Evolutionary conservation across 2,797 vertebrate genomes (phyloP).

Genomic region (Triplophysa yarkandensis): DNA sequence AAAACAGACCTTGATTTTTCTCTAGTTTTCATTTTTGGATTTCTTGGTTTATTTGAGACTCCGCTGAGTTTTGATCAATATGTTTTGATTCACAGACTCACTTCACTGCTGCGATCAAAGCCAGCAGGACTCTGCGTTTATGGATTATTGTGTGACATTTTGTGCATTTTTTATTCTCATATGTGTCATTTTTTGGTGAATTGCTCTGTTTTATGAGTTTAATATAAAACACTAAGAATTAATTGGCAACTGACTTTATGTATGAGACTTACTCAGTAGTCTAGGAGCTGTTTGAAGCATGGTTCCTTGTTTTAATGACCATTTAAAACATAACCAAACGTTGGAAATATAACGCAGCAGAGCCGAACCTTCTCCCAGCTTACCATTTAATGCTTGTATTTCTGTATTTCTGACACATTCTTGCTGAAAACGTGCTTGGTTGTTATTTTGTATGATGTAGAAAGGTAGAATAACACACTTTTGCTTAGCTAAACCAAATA

Average conservation of each 20-base stretch:
- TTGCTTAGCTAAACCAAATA: too few relatives aligned
- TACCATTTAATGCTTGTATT: neutral
- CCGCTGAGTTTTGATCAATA: conserved; percentile 18
- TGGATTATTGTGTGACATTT: neutral
- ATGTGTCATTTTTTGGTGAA: too few relatives aligned
- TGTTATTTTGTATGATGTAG: too few relatives aligned
- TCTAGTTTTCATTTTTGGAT: neutral
- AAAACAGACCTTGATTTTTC: conserved; percentile 17
- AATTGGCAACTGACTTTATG: too few relatives aligned
- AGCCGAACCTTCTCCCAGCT: neutral
- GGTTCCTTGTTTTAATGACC: neutral
- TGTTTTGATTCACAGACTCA: conserved; percentile 7
- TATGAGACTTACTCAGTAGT: neutral
- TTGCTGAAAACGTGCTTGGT: neutral
- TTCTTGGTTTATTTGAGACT: neutral
- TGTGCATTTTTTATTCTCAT: conserved; percentile 3
- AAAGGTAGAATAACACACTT: too few relatives aligned
- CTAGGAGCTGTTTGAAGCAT: neutral
- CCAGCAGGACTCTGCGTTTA: neutral
- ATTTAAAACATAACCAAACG: neutral
- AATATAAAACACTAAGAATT: too few relatives aligned
- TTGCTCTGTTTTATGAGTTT: neutral
- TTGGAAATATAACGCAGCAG: neutral
- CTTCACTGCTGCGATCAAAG: neutral
- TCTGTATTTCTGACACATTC: neutral